phyloP scores from a whole-genome alignment of 2,797 vertebrate species.

The Amblyopsis hoosieri region DNA sequence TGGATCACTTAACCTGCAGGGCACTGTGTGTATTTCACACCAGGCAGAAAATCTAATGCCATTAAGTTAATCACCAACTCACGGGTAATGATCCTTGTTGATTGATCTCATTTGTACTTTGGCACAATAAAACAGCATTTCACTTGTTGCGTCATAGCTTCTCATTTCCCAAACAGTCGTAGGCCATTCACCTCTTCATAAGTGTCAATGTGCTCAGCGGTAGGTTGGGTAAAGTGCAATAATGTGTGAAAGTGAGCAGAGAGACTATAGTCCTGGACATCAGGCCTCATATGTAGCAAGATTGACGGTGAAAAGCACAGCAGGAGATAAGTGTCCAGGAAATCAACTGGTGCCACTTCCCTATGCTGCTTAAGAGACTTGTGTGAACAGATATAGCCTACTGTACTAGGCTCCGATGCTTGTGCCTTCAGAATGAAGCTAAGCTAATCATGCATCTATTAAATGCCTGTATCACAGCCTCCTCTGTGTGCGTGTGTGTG shows the following conservation, averaged over 20 bases:
- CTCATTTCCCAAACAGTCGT: conserved; percentile 22
- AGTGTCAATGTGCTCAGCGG: conserved; percentile 36
- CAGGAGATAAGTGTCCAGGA: conserved; percentile 18
- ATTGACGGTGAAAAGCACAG: conserved; percentile 38
- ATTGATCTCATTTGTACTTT: not conserved
- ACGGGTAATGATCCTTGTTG: conserved; percentile 38
- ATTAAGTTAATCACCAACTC: conserved; percentile 36
- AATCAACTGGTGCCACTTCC: conserved; percentile 10
- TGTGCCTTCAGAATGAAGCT: conserved; percentile 8
- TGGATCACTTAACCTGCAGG: conserved; percentile 40
- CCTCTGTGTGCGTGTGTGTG: conserved; percentile 7
- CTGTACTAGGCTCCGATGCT: not conserved
- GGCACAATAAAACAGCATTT: conserved; percentile 4
- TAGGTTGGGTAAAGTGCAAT: conserved; percentile 28
- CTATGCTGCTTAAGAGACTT: conserved; percentile 3
- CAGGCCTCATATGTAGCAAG: conserved; percentile 42
- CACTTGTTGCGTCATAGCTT: conserved; percentile 9
- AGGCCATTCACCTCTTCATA: conserved; percentile 19
- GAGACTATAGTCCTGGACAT: conserved; percentile 46
- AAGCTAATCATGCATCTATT: conserved; percentile 13
- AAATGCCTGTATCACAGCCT: conserved; percentile 1
- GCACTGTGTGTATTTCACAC: conserved; percentile 34
- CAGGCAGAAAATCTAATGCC: conserved; percentile 44
- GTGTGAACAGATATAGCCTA: not conserved
- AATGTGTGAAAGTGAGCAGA: conserved; percentile 37